A percentile compares a stretch with the other conserved stretches of the same genome.
These are phyloP conservation scores for Porites divaricata DNA, from an alignment of 92 coral and sea anemone genomes.

Conservation along the genomic window DNA sequence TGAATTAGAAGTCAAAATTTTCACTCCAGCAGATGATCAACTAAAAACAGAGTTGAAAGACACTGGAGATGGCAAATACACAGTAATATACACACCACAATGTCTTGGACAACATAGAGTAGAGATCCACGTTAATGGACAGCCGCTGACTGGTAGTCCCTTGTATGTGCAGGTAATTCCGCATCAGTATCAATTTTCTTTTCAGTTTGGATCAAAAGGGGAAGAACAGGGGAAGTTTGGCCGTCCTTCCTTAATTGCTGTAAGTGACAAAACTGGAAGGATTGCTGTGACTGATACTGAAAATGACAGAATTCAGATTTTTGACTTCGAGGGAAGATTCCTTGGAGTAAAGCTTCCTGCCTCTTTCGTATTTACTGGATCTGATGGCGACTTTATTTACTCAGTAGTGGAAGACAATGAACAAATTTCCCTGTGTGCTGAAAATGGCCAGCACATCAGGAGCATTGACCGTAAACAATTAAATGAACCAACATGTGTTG, in stretches of 20 bases:
- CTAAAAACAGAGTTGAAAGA: background rate
- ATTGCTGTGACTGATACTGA: slow-evolving; percentile 3
- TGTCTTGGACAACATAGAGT: no score
- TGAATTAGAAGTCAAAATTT: slow-evolving; percentile 47
- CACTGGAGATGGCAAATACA: no score
- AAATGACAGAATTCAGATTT: slow-evolving; percentile 7
- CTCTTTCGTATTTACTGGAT: background rate
- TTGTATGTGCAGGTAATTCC: background rate
- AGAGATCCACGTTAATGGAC: no score
- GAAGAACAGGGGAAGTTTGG: background rate
- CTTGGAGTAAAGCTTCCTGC: background rate
- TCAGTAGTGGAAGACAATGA: no score
- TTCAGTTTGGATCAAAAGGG: slow-evolving; percentile 3
- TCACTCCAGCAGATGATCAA: slow-evolving; percentile 22
- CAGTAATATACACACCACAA: no score
- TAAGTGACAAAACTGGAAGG: background rate
- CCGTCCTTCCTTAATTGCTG: background rate
- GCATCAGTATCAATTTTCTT: slow-evolving; percentile 1
- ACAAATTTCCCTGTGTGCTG: no score
- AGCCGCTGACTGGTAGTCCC: no score
- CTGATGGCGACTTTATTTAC: no score
- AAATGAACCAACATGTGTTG: background rate
- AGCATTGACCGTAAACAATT: background rate
- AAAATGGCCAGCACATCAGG: background rate
- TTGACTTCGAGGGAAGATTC: background rate